These are phyloP conservation scores for Epizoanthus rinbou DNA, from an alignment of 92 coral and sea anemone genomes.

Conservation along the genomic window DNA sequence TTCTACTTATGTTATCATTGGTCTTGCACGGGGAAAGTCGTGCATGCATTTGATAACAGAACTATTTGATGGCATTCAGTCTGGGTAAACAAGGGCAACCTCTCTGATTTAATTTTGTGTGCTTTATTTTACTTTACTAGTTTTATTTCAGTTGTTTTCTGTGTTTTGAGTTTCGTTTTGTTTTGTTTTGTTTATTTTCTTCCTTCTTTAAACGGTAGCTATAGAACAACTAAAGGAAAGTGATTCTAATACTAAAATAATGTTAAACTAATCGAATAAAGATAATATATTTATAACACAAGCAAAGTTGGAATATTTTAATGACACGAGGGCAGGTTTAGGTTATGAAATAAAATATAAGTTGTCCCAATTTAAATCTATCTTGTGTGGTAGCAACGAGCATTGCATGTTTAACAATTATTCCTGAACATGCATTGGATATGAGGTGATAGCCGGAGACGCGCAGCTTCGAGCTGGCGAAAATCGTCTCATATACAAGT, in stretches of 20 bases:
- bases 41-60: not conserved
- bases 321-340: not conserved
- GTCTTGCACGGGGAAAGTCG: too few species aligned
- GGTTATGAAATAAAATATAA: not conserved
- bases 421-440: too few species aligned
- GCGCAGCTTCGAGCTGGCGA: too few species aligned
- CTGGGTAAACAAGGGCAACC: conserved; percentile 95
- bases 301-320: not conserved
- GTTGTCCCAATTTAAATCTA: not conserved
- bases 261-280: not conserved
- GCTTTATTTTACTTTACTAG: conserved; percentile 20
- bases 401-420: not conserved
- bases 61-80: conserved; percentile 51
- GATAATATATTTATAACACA: too few species aligned
- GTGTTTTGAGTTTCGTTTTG: conserved; percentile 3
- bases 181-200: conserved; percentile 15
- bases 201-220: not conserved
- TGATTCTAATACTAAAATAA: conserved; percentile 1
- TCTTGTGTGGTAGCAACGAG: not conserved
- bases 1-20: not conserved
- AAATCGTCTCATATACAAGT: too few species aligned
- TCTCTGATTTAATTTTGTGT: conserved; percentile 35
- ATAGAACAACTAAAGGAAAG: not conserved
- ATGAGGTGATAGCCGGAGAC: too few species aligned
- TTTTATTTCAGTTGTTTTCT: conserved; percentile 6